phyloP scores from a whole-genome alignment of 2,888 invertebrate genomes.

The Megalurothrips usitatus region DNA sequence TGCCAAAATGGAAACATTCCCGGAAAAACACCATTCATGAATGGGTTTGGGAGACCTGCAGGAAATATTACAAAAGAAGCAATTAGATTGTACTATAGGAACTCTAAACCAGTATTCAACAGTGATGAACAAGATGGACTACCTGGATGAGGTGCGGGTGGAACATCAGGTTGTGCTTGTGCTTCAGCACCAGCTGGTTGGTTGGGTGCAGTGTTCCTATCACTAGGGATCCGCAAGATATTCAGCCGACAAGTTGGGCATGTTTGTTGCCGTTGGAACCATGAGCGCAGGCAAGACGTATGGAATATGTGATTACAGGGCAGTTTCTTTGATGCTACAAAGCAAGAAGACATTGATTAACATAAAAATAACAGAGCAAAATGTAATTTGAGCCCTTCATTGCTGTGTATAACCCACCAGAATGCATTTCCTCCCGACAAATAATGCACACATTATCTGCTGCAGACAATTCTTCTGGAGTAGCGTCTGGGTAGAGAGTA shows the following conservation, averaged over 20 bases:
- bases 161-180: neutral
- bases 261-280: conserved; percentile 99
- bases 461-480: conserved; percentile 81
- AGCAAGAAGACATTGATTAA: conserved; percentile 29
- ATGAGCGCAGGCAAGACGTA: conserved; percentile 92
- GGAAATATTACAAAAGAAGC: neutral
- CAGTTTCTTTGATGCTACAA: conserved; percentile 79
- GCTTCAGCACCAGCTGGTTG: conserved; percentile 29
- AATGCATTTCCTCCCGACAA: conserved; percentile 82
- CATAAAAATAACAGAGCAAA: conserved; percentile 5
- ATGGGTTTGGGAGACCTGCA: conserved; percentile 4
- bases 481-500: conserved; percentile 94
- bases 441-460: conserved; percentile 99
- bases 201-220: conserved; percentile 37
- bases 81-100: neutral
- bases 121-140: neutral
- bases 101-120: too few species aligned
- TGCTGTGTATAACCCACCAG: conserved; percentile 45
- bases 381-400: neutral
- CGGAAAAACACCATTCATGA: conserved; percentile 25
- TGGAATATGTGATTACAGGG: conserved; percentile 99
- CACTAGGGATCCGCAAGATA: conserved; percentile 52
- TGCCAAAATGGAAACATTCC: conserved; percentile 36
- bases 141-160: conserved; percentile 15
- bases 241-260: conserved; percentile 98